phyloP scores from a whole-genome alignment of 2,113 vertebrate species.

The Okapia johnstoni region DNA sequence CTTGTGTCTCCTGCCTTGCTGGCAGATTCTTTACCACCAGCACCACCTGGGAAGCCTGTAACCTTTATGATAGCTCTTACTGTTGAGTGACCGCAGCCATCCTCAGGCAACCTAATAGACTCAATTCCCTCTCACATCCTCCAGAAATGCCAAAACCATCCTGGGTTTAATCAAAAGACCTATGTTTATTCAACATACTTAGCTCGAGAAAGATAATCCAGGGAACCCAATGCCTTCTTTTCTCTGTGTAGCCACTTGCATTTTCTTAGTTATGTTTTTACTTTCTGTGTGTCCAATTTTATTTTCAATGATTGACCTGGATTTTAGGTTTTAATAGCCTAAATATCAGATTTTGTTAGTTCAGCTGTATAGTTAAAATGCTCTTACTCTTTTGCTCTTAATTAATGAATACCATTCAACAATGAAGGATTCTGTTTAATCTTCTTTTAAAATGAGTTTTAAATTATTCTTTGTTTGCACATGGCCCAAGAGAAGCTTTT shows the following conservation, averaged over 20 bases:
- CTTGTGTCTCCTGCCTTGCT: not conserved
- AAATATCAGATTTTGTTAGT: constrained; percentile 71
- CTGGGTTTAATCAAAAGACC: not conserved
- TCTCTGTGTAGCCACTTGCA: not conserved
- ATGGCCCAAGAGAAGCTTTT: constrained; percentile 24
- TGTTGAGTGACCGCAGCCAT: not conserved
- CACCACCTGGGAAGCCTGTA: not conserved
- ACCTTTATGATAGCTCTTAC: not conserved
- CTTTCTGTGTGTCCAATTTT: constrained; percentile 60
- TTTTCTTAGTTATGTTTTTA: constrained; percentile 44
- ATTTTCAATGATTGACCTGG: constrained; percentile 63
- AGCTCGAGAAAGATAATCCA: not conserved
- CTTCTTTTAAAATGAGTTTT: constrained; percentile 56
- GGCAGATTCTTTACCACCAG: not conserved
- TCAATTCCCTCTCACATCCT: not conserved
- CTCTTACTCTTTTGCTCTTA: constrained; percentile 53
- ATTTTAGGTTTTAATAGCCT: constrained; percentile 48
- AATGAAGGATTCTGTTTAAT: constrained; percentile 67
- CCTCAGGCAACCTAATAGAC: not conserved
- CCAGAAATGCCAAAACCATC: not conserved
- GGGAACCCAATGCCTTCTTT: not conserved
- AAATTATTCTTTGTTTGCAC: constrained; percentile 69
- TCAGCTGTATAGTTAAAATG: constrained; percentile 68
- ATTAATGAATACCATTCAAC: constrained; percentile 62
- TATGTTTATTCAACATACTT: not conserved